Base-by-base conservation (phyloP, 53 echinoderm and acorn worm genomes). In the Paracentrotus lividus region DNA sequence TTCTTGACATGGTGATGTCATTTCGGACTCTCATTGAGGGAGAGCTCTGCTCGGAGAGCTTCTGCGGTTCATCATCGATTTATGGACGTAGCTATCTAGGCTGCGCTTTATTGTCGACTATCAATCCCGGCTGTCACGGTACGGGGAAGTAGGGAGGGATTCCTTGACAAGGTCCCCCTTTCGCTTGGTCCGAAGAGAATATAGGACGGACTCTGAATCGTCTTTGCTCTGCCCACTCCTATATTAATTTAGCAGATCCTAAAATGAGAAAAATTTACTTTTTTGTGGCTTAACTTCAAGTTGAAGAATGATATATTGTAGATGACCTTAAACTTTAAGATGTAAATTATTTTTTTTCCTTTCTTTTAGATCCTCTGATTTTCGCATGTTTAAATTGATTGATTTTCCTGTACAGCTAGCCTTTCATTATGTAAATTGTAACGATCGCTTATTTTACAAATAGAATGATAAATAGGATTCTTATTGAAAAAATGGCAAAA, bases 221-320 rank as follows among this genome's bases (percentile, higher is more conserved):
- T 81, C 81, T 44, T 47, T 56, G 2, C 86, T 86, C 86, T 86
- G 55, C 86, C 86, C 86, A 86, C 57, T 86, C 57, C 53, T 55
- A 34, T 36, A 55, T 86, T 49, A 56, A 7, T n/a, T 29, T 56
- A 32, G 86, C 20, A 38, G 21, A 56, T 86, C 54, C 36, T 86
- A n/a, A 33, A 34, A 40, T 40, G 21, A 38, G 21, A 40, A 40
- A 38, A 72, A 38, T 23, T 86, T 56, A 86, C 56, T 38, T 49
- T 55, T 56, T 26, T 49, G 56, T 20, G 47, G 26, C 12, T 9
- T 16, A 55, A 34, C 54, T 1, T 33, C 53, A 34, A 86, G 86
- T 56, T 86, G 57, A 38, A 34, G 16, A 26, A 81, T 44, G n/a
- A 81, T 47, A n/a, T 45, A 45, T n/a, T 42, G 43, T 42, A 27